Base-by-base conservation (phyloP, 2,113 vertebrate genomes). In the Ophiodon elongatus region DNA sequence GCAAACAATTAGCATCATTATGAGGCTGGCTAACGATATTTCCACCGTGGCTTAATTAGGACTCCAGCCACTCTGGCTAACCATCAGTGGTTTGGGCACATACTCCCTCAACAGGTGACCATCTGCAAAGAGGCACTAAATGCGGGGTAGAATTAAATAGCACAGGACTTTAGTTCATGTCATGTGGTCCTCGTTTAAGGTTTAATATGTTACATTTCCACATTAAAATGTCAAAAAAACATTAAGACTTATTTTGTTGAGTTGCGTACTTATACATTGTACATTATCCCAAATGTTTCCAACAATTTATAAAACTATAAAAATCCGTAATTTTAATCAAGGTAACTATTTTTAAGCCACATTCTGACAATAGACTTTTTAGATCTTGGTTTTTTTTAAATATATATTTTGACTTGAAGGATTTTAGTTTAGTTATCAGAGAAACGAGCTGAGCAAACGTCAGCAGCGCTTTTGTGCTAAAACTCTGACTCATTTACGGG, bases 1-100 rank as follows among this genome's bases (percentile, higher is more conserved):
- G 76, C 54, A 92, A 93, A 94, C 84, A 86, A 94, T 92, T 92
- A 91, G 73, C 74, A 21, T 87, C 74, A 85, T 82, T 80, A 82
- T 57, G 33, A 83, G 56, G 68, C 73, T 62, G 50, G 66, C 73
- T 85, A 64, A 59, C 63, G 27, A 76, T 89, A 82, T 82, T 80
- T 88, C 73, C 82, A 52, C 45, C 31, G 31, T 54, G 67, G 50
- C 81, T 85, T 92, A 88, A 92, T 93, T 91, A 91, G 89, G 76
- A 79, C 85, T 92, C 10, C 23, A 73, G 88, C 82, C 85, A 76
- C 89, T 83, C 73, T 27, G 64, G 76, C 71, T 33, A 86, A 71
- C 73, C 85, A 84, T 85, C 73, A 80, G 88, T 81, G 91, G 80
- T 86, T 89, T 85, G 62, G 84, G 43, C 65, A n/a, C 67, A 68